A percentile compares a stretch with the other conserved stretches of the same genome.
phyloP scores from a whole-genome alignment of 2,797 vertebrate genomes.

The Cottoperca gobio region DNA sequence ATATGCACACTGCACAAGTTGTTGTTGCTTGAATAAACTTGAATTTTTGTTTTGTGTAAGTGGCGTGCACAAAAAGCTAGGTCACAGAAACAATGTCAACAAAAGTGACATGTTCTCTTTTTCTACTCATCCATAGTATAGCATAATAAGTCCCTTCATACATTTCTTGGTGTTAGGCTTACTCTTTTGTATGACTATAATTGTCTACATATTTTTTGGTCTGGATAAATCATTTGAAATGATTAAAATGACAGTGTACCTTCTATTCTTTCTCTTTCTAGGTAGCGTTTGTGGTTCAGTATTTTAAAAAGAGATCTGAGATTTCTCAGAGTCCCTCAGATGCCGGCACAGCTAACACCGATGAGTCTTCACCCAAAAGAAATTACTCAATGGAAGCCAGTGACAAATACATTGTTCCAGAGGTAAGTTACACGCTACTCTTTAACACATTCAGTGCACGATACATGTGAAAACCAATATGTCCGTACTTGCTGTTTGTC shows the following conservation, averaged over 20 bases:
- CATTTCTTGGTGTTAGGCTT: background rate
- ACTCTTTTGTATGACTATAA: background rate
- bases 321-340: slow-evolving; percentile 85
- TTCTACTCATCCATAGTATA: background rate
- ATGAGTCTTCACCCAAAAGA: slow-evolving; percentile 86
- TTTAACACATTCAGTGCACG: background rate
- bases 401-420: slow-evolving; percentile 82
- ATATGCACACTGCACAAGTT: slow-evolving; percentile 6
- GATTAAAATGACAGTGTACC: background rate
- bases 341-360: slow-evolving; percentile 84
- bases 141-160: background rate
- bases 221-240: background rate
- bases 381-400: slow-evolving; percentile 85
- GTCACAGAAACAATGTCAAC: slow-evolving; percentile 24
- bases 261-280: slow-evolving; percentile 53
- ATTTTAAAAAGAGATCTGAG: slow-evolving; percentile 89
- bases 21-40: slow-evolving; percentile 36
- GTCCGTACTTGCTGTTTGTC: background rate
- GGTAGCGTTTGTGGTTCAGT: slow-evolving; percentile 94
- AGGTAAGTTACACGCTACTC: slow-evolving; percentile 55
- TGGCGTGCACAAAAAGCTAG: slow-evolving; percentile 1
- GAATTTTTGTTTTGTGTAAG: slow-evolving; percentile 28
- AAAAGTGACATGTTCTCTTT: background rate
- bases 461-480: too few species aligned
- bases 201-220: background rate